phyloP scores from a whole-genome alignment of 2,888 invertebrate species.

The Fragum fragum region DNA sequence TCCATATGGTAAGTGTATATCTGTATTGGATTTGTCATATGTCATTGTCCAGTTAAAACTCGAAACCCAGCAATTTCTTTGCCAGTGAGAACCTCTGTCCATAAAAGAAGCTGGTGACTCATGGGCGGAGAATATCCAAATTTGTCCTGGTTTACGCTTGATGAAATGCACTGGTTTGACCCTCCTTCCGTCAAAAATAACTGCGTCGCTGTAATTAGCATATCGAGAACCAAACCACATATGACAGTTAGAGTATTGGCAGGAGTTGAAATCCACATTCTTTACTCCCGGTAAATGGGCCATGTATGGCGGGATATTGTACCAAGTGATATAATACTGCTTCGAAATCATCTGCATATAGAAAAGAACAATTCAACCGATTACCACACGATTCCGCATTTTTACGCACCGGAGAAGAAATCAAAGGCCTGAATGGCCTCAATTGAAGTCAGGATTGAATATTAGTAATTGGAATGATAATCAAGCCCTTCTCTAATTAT shows the following conservation, averaged over 20 bases:
- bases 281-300: neutral
- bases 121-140: constrained; percentile 3
- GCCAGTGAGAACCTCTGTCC: neutral
- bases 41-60: constrained; percentile 21
- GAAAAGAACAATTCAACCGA: no score
- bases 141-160: neutral
- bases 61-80: neutral
- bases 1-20: constrained; percentile 17
- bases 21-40: constrained; percentile 23
- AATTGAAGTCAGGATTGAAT: no score
- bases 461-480: no score
- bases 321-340: neutral
- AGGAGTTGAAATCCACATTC: neutral
- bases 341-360: no score
- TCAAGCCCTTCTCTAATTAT: no score
- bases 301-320: neutral
- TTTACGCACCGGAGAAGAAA: no score
- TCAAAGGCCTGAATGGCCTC: no score
- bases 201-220: neutral
- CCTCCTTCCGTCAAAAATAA: constrained; percentile 3
- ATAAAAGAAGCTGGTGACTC: neutral
- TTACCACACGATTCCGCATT: no score
- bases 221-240: neutral
- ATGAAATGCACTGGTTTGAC: neutral
- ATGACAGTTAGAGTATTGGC: neutral